These are phyloP conservation scores for Xenopus tropicalis DNA, from an alignment of 2,113 vertebrate genomes.

Conservation along the genomic window DNA sequence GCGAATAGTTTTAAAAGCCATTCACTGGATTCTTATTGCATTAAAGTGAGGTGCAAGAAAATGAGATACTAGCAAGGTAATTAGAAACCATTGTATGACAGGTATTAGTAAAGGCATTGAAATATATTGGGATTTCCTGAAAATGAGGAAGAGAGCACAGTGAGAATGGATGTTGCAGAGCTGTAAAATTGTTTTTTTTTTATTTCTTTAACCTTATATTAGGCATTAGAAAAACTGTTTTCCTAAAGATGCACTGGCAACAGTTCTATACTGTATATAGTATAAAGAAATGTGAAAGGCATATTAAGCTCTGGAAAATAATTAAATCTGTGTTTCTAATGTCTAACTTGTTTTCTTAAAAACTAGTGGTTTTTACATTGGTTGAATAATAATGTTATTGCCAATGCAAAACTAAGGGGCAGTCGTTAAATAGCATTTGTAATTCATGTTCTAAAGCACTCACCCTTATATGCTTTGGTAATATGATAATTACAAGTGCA, in stretches of 20 bases:
- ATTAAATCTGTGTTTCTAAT: too few relatives aligned
- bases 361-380: too few relatives aligned
- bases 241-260: too few relatives aligned
- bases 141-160: slow-evolving; percentile 21
- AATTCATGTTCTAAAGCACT: too few relatives aligned
- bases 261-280: too few relatives aligned
- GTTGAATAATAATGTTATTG: too few relatives aligned
- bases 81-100: slow-evolving; percentile 35
- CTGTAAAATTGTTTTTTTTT: slow-evolving; percentile 14
- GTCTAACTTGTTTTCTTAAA: too few relatives aligned
- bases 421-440: too few relatives aligned
- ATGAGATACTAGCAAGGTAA: slow-evolving; percentile 38
- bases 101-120: slow-evolving; percentile 27
- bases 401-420: too few relatives aligned
- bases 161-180: slow-evolving; percentile 28
- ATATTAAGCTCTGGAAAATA: too few relatives aligned
- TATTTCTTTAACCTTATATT: neutral
- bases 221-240: neutral
- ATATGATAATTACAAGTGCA: too few relatives aligned
- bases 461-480: too few relatives aligned
- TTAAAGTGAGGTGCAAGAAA: slow-evolving; percentile 25
- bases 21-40: slow-evolving; percentile 39
- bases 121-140: slow-evolving; percentile 32
- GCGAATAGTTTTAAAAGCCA: slow-evolving; percentile 41
- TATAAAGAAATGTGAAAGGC: neutral